A percentile compares a stretch with the other conserved stretches of the same genome.
Conservation (phyloP, 1,140 invertebrate genomes). For the Delia radicum region DNA sequence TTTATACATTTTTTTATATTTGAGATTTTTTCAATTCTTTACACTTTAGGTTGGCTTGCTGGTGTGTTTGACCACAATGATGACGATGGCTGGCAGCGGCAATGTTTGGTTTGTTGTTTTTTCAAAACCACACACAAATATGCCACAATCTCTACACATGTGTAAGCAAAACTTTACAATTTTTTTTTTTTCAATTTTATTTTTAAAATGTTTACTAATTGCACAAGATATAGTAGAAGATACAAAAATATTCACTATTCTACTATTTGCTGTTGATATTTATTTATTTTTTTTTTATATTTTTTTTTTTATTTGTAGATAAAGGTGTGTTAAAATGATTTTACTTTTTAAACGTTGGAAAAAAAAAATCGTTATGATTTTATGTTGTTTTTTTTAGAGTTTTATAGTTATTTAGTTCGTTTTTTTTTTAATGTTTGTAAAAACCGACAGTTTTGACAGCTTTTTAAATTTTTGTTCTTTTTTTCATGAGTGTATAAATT, state of each 20-base stretch:
- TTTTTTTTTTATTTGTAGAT: not conserved
- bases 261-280: not conserved
- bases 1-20: constrained; percentile 1
- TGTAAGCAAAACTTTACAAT: not conserved
- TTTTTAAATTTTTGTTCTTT: not conserved
- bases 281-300: not conserved
- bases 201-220: not conserved
- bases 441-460: not conserved
- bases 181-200: not conserved
- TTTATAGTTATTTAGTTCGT: not conserved
- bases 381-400: not conserved
- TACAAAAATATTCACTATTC: too few species aligned
- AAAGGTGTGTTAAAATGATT: not conserved
- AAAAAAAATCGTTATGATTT: not conserved
- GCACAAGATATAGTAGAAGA: not conserved
- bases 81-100: not conserved
- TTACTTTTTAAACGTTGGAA: not conserved
- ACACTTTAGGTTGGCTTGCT: not conserved
- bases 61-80: not conserved
- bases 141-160: not conserved
- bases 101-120: not conserved
- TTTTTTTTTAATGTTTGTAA: not conserved
- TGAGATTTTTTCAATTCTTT: not conserved
- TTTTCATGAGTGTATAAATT: not conserved
- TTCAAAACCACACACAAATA: not conserved